Evolutionary conservation across 2,888 invertebrate genomes (phyloP).

Genomic region (Malacosoma neustria): DNA sequence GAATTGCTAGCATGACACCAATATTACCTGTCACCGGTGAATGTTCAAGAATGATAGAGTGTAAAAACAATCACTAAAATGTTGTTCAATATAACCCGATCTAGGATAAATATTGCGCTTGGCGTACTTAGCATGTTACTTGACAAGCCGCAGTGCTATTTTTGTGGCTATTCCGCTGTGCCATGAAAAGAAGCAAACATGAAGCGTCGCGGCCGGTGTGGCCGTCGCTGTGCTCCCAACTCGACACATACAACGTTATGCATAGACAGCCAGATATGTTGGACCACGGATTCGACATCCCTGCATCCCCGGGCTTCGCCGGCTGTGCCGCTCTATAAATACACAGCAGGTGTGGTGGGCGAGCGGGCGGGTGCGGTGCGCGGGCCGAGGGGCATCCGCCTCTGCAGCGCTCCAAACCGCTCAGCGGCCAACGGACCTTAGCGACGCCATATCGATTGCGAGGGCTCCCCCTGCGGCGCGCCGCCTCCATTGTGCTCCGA

Average conservation of each 20-base stretch:
- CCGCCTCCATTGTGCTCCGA: conserved; percentile 66
- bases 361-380: conserved; percentile 38
- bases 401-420: conserved; percentile 68
- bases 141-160: conserved; percentile 41
- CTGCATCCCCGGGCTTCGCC: conserved; percentile 61
- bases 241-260: conserved; percentile 26
- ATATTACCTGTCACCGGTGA: neutral
- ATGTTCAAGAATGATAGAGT: neutral
- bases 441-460: conserved; percentile 75
- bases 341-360: conserved; percentile 68
- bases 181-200: conserved; percentile 45
- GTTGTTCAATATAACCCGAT: neutral
- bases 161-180: conserved; percentile 53
- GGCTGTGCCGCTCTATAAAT: conserved; percentile 67
- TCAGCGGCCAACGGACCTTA: conserved; percentile 74
- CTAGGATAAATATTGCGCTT: conserved; percentile 13
- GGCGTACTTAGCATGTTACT: conserved; percentile 23
- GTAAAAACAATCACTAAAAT: neutral
- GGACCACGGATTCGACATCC: conserved; percentile 54
- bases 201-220: conserved; percentile 31
- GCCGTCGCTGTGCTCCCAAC: conserved; percentile 17
- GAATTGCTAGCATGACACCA: neutral
- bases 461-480: conserved; percentile 74
- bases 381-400: conserved; percentile 61
- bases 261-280: conserved; percentile 41